Percentiles rank a stretch among this genome's conserved stretches.
Evolutionary conservation across 2,113 vertebrate species (phyloP).

Genomic region (Hemichromis elongatus): DNA sequence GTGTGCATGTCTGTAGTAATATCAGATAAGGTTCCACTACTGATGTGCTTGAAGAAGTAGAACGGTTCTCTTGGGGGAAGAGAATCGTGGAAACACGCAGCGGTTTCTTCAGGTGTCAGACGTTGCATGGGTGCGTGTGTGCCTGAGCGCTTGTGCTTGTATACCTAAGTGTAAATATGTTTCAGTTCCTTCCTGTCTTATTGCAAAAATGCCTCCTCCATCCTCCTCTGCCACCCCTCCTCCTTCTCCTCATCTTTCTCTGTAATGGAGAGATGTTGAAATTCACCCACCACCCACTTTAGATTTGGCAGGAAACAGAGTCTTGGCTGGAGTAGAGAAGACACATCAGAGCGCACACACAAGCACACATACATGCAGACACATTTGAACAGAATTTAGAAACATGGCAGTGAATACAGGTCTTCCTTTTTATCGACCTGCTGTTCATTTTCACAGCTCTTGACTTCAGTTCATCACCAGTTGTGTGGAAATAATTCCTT

Average conservation of each 20-base stretch:
- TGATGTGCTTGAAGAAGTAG: conserved; percentile 46
- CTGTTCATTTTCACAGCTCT: conserved; percentile 56
- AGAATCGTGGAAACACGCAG: conserved; percentile 15
- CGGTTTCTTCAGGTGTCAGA: conserved; percentile 46
- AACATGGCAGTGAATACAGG: conserved; percentile 49
- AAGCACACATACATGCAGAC: neutral
- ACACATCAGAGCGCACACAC: conserved; percentile 19
- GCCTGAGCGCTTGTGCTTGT: neutral
- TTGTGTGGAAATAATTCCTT: conserved; percentile 13
- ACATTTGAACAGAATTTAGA: conserved; percentile 48
- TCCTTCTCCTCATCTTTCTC: conserved; percentile 41
- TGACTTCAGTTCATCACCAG: conserved; percentile 36
- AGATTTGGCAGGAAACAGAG: conserved; percentile 57
- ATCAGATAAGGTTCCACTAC: conserved; percentile 32
- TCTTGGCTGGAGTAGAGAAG: conserved; percentile 40
- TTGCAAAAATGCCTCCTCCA: conserved; percentile 10
- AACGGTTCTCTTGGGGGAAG: conserved; percentile 40
- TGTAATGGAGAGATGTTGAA: conserved; percentile 62
- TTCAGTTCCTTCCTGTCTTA: conserved; percentile 30
- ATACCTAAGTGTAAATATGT: neutral
- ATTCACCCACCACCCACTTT: conserved; percentile 57
- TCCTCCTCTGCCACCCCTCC: conserved; percentile 4
- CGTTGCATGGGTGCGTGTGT: neutral
- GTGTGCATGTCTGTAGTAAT: conserved; percentile 9
- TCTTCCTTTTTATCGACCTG: conserved; percentile 48